phyloP scores from a whole-genome alignment of 2,113 vertebrate genomes.

The Leptodactylus fuscus region DNA sequence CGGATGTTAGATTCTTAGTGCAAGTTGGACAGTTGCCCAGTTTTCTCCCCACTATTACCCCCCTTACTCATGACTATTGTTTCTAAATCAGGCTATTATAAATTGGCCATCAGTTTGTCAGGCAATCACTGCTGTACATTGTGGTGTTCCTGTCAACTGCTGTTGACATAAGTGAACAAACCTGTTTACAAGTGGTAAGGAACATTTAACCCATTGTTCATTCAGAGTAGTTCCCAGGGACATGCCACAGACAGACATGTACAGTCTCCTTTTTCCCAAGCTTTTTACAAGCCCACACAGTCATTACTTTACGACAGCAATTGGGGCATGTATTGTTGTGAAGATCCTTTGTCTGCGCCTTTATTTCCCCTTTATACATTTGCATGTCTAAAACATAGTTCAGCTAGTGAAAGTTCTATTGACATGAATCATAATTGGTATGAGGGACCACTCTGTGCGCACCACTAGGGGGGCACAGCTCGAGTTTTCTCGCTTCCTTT shows the following conservation, averaged over 20 bases:
- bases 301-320: background rate
- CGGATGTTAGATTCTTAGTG: background rate
- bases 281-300: background rate
- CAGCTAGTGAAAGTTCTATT: background rate
- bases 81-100: background rate
- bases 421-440: background rate
- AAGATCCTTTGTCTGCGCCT: background rate
- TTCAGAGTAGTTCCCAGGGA: background rate
- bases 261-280: background rate
- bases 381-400: background rate
- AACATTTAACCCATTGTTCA: background rate
- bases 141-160: background rate
- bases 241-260: background rate
- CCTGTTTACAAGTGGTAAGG: background rate
- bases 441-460: background rate
- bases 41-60: background rate
- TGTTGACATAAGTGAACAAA: background rate
- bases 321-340: background rate
- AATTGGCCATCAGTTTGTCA: background rate
- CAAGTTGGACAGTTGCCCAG: background rate
- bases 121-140: background rate
- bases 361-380: background rate
- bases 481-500: background rate
- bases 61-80: background rate
- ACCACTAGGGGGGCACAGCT: background rate